These are phyloP conservation scores for Himalopsyche tibetana DNA, from an alignment of 2,888 invertebrate species.

Conservation along the genomic window DNA sequence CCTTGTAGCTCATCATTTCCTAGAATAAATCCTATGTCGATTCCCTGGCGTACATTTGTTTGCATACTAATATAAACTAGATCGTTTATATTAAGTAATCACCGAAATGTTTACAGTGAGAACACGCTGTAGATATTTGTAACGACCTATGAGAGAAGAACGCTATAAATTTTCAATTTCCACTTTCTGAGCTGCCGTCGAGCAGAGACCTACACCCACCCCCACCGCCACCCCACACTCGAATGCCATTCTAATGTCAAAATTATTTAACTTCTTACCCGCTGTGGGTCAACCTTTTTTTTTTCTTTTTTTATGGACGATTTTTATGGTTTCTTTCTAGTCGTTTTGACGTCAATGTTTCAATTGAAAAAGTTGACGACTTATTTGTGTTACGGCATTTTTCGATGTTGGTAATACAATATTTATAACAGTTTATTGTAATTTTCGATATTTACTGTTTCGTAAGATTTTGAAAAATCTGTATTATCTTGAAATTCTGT, in stretches of 20 bases:
- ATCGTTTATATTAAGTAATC: too few species aligned
- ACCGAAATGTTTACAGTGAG: neutral
- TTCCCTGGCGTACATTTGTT: too few species aligned
- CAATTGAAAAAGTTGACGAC: neutral
- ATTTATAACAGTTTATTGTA: too few species aligned
- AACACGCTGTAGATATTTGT: neutral
- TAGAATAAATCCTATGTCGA: too few species aligned
- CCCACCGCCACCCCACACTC: neutral
- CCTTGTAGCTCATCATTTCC: too few species aligned
- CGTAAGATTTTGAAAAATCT: too few species aligned
- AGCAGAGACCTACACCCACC: neutral
- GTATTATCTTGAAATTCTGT: too few species aligned
- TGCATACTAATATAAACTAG: too few species aligned
- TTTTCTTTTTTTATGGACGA: neutral
- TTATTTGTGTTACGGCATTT: neutral
- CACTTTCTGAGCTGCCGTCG: slow-evolving; percentile 18
- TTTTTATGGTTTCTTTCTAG: neutral
- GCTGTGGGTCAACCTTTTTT: slow-evolving; percentile 3
- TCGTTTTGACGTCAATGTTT: slow-evolving; percentile 5
- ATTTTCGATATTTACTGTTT: too few species aligned
- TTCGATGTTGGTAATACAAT: neutral
- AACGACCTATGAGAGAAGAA: slow-evolving; percentile 10
- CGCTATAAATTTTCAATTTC: slow-evolving; percentile 45
- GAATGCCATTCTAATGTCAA: slow-evolving; percentile 29
- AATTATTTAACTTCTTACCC: slow-evolving; percentile 28